phyloP scores from a whole-genome alignment of 2,888 invertebrate genomes.

The Sarcophaga carnaria region DNA sequence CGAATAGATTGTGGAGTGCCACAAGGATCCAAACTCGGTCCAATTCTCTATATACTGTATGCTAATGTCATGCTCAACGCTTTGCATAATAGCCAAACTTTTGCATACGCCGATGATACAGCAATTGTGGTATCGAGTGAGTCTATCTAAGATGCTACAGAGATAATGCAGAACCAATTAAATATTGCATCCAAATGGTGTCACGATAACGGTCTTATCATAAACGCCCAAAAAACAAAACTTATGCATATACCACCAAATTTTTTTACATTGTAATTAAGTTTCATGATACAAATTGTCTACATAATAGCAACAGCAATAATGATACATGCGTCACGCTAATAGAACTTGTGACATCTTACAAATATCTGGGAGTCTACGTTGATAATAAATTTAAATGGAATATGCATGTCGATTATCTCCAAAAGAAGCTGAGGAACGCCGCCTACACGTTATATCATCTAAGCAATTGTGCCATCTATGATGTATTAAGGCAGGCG shows the following conservation, averaged over 20 bases:
- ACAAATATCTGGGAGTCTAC: no score
- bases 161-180: no score
- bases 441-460: background rate
- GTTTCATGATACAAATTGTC: background rate
- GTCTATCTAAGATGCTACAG: no score
- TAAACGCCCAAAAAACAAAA: background rate
- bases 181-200: background rate
- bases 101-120: conserved; percentile 15
- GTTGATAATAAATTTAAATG: background rate
- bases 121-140: background rate
- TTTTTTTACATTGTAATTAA: background rate
- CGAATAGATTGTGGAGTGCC: no score
- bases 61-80: background rate
- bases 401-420: no score
- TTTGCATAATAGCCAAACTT: conserved; percentile 10
- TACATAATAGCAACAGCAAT: background rate
- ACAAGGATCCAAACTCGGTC: background rate
- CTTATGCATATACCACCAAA: background rate
- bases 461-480: background rate
- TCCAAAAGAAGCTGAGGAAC: no score
- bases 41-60: conserved; percentile 28
- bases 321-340: background rate
- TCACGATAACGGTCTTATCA: background rate
- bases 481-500: background rate
- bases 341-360: background rate